phyloP scores from a whole-genome alignment of 1,140 invertebrate species.

The Cotesia typhae region DNA sequence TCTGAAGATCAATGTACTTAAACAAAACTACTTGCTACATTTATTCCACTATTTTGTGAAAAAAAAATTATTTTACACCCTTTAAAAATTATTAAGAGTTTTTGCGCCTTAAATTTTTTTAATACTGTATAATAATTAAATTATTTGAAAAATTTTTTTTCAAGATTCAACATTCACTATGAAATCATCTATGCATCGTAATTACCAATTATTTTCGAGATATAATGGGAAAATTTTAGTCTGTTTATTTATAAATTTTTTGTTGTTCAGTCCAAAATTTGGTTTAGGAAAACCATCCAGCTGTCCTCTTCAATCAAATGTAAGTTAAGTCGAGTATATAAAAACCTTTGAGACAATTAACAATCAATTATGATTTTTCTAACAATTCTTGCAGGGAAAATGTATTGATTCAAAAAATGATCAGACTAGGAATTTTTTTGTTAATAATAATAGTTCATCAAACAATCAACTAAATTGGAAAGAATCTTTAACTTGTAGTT shows the following conservation, averaged over 20 bases:
- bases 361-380: constrained; percentile 15
- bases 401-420: constrained; percentile 74
- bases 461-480: constrained; percentile 20
- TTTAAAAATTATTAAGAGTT: too few species aligned
- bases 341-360: neutral
- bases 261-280: constrained; percentile 60
- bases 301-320: constrained; percentile 51
- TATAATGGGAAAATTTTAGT: constrained; percentile 55
- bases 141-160: too few species aligned
- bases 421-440: constrained; percentile 62
- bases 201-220: constrained; percentile 45
- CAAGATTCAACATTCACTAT: constrained; percentile 41
- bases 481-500: constrained; percentile 48
- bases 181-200: constrained; percentile 53
- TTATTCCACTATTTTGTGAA: too few species aligned
- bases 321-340: constrained; percentile 42
- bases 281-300: constrained; percentile 49
- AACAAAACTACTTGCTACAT: too few species aligned
- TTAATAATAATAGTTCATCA: neutral
- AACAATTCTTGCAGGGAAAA: constrained; percentile 66
- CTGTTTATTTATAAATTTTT: constrained; percentile 60
- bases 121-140: too few species aligned
- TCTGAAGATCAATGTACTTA: too few species aligned
- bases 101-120: too few species aligned
- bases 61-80: too few species aligned